Base-by-base conservation (phyloP, 2,113 vertebrate genomes). In the Siniperca chuatsi region DNA sequence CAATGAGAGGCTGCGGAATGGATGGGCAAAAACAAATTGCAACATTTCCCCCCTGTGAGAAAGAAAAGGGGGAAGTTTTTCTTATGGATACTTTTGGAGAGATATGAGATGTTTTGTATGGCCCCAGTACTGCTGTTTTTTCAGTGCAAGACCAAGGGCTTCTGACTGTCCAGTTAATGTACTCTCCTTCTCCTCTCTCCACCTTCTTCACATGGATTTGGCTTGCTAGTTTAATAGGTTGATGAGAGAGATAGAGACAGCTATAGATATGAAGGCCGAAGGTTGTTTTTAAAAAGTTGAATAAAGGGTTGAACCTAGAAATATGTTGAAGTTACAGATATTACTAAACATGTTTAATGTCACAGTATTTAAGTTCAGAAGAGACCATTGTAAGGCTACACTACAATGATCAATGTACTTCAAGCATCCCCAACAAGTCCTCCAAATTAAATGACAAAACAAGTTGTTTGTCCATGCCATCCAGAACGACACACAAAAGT, bases 131-230 rank as follows among this genome's bases (percentile, higher is more conserved):
- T 46, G n/a, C 88, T 84, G 80, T 60, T 81, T 79, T 89, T 83
- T 79, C 64, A 85, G 50, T 4, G 10, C 25, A 40, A 42, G 67
- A 35, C 6, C 52, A 33, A 87, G 78, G 66, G 55, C 65, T 55
- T 78, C 61, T 84, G 57, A 84, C 81, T 85, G 87, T 84, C 69
- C 66, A 54, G 65, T 77, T 67, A 73, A 74, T 83, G 64, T 76
- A 37, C 54, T 77, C 21, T 25, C 64, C 75, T 69, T 37, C 60
- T 55, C 52, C 74, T 55, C 44, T 40, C 58, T 46, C 65, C 44
- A 23, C 72, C 82, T 71, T 87, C 64, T 75, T 90, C 67, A 40
- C 66, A 23, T 69, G 35, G 65, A 46, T 65, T 74, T 84, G 64
- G 60, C 67, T 68, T 81, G 77, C 54, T 54, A 62, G 35, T 71